A percentile compares a stretch with the other conserved stretches of the same genome.
These are phyloP conservation scores for Telmatherina bonti DNA, from an alignment of 2,797 vertebrate genomes.

Conservation along the genomic window DNA sequence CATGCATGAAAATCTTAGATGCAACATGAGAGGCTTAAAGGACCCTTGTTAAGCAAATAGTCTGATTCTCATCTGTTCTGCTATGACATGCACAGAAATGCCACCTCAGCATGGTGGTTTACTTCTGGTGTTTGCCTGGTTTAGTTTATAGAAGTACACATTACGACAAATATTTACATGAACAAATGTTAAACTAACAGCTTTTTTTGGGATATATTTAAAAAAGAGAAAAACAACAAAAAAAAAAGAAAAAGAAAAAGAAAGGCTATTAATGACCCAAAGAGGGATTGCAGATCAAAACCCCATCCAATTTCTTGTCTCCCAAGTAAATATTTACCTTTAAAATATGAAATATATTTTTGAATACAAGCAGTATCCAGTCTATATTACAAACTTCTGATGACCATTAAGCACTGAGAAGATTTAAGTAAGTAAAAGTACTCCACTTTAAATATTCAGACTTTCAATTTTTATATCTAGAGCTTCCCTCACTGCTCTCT, in stretches of 20 bases:
- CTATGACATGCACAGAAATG: too few species aligned
- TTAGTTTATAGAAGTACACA: background rate
- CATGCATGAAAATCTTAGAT: background rate
- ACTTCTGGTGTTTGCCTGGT: too few species aligned
- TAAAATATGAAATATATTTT: background rate
- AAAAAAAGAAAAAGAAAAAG: too few species aligned
- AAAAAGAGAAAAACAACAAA: background rate
- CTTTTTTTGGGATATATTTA: too few species aligned
- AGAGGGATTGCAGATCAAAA: background rate
- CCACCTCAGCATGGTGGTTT: too few species aligned
- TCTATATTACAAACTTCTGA: background rate
- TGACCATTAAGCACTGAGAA: background rate
- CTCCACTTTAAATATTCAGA: constrained; percentile 53
- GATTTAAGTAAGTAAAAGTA: background rate
- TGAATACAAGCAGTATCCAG: background rate
- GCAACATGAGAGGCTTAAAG: background rate
- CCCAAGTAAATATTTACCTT: background rate
- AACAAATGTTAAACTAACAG: constrained; percentile 5
- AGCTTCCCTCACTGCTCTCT: constrained; percentile 29
- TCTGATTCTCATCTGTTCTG: too few species aligned
- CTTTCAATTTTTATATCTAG: constrained; percentile 40
- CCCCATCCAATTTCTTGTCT: background rate
- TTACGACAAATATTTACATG: constrained; percentile 9
- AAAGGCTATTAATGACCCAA: background rate
- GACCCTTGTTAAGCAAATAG: background rate